Base-by-base conservation (phyloP, 1,140 invertebrate genomes). In the Triops longicaudatus region DNA sequence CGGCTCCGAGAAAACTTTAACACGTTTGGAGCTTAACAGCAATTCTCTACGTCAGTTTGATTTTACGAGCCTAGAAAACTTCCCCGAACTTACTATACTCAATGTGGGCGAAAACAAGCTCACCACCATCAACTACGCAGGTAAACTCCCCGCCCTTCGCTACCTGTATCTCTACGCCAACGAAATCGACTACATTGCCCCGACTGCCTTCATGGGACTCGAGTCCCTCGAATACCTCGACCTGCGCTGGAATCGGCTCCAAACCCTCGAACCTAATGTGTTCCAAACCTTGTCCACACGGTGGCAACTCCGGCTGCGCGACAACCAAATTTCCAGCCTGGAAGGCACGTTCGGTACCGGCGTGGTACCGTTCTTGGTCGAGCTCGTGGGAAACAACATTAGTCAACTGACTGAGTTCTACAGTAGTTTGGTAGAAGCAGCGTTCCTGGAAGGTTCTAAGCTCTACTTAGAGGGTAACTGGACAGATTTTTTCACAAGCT, bases 131-230 rank as follows among this genome's bases (percentile, higher is more conserved):
- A 71, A 41, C 42, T 37, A 71, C 28, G 74, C 75, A 26, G 78
- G 78, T 12, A 28, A 78, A 43, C 26, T 71, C 22, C 50, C 50
- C 78, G 93, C 93, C 6, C 86, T 95, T 73, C 92, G 94, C 83
- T 92, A 95, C 77, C 87, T 97, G 43, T 94, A 92, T 71, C 84
- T 96, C 22, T 96, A 96, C 83, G 93, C 93, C 82, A 97, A 96
- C 82, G 91, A 90, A 85, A 91, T 95, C 79, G 88, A 87, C 73
- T 87, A 83, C 26, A 89, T 96, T 73, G 92, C 94, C 80, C 84
- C 87, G 0, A 91, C 93, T 77, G 93, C 93, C 17, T 95, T 96
- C 84, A 89, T 90, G 78, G 93, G 92, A 77, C 84, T 94, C 1
- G 92, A 93, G 81, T 93, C 92, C 10, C 75, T 78, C 22, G 78